Evolutionary conservation across 2,113 vertebrate genomes (phyloP), one percentile per base, ranked within the genome.

Genomic region (Pluvianellus socialis): DNA sequence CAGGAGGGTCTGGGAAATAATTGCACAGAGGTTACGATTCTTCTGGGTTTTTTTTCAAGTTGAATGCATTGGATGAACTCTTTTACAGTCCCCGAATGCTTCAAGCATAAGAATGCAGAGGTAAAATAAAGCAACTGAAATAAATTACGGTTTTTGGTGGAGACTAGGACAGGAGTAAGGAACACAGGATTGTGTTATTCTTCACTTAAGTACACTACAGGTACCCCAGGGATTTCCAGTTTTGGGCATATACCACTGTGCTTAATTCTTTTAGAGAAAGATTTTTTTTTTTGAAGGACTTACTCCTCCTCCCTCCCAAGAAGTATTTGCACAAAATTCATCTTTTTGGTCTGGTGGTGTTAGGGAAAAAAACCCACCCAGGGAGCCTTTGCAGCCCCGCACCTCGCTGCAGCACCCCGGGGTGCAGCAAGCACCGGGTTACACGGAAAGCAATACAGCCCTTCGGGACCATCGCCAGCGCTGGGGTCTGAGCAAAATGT

Each of bases 1-100:
- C 81, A 87, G 92, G 80, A 95, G 61, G 72, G 52, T 47, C 58
- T 92, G 89, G 87, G 66, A 91, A 93, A 85, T 93, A 94, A 94
- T 32, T 94, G 45, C 45, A 86, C 49, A 83, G 87, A 94, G 81
- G 42, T 52, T 86, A 18, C 14, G 63, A 76, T 72, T 86, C 75
- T 90, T 79, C 65, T 84, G 19, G 19, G 38, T 52, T 82, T 92
- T 63, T 45, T 89, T 95, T 86, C 38, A 97, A 90, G 44, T 82
- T 4, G 1, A 81, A 81, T 68, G 62, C 35, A 74, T 26, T 62
- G 61, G 62, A 74, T 28, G 58, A 93, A 55, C 42, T 56, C 15
- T 68, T 96, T 86, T 52, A 85, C 83, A 94, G 50, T 38, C 26
- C 42, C 35, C n/a, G 68, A 95, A 88, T 3, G 8, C 26, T 82